Evolutionary conservation across 2,888 invertebrate genomes (phyloP).

Genomic region (Tiphia femorata): DNA sequence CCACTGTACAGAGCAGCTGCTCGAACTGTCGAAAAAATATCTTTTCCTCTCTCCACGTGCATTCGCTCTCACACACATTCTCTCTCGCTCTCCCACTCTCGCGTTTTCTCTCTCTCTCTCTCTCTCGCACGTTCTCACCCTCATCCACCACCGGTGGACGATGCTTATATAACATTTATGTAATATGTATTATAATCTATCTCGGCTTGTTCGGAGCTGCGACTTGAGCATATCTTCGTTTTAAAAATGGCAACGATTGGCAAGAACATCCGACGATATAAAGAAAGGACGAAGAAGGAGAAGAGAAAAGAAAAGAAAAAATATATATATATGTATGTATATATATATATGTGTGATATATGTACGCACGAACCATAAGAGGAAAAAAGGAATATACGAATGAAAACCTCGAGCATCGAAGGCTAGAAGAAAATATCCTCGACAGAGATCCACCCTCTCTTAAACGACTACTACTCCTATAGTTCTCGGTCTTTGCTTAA

Average conservation of each 20-base stretch:
- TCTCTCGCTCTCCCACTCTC: background rate
- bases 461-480: too few relatives aligned
- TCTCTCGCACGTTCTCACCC: background rate
- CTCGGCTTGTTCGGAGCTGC: conserved; percentile 52
- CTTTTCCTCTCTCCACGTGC: conserved; percentile 25
- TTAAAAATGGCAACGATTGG: conserved; percentile 61
- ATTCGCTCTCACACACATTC: too few relatives aligned
- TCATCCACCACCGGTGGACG: conserved; percentile 37
- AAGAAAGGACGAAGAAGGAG: conserved; percentile 29
- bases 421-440: background rate
- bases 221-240: conserved; percentile 58
- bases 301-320: conserved; percentile 13
- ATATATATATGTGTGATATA: too few relatives aligned
- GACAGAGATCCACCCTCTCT: too few relatives aligned
- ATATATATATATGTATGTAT: background rate
- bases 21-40: conserved; percentile 47
- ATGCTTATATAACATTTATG: conserved; percentile 46
- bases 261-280: conserved; percentile 50
- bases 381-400: background rate
- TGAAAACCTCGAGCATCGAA: conserved; percentile 6
- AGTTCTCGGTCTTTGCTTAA: too few relatives aligned
- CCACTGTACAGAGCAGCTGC: conserved; percentile 36
- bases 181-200: conserved; percentile 51
- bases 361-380: background rate
- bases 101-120: background rate